These are phyloP conservation scores for Lepilemur septentrionalis DNA, from an alignment of 2,797 vertebrate genomes.

Conservation along the genomic window DNA sequence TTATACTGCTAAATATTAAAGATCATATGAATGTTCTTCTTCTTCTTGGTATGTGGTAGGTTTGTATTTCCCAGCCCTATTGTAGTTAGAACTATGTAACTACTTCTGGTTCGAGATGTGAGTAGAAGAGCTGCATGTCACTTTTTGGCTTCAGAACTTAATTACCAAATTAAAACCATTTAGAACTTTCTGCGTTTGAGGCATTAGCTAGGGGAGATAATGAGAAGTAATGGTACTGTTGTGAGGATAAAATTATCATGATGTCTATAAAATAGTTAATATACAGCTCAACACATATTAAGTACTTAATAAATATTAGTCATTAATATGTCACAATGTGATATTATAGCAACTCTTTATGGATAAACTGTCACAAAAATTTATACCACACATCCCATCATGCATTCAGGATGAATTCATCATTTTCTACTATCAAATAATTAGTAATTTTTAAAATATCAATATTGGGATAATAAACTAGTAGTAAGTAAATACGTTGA, in stretches of 20 bases:
- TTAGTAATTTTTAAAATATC: neutral
- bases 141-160: neutral
- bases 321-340: neutral
- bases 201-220: neutral
- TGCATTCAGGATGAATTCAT: neutral
- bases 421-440: neutral
- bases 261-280: neutral
- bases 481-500: neutral
- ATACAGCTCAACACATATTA: neutral
- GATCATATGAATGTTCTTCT: neutral
- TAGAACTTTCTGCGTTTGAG: neutral
- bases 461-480: neutral
- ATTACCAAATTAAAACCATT: neutral
- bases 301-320: neutral
- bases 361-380: neutral
- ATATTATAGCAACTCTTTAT: neutral
- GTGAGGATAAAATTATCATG: neutral
- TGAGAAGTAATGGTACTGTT: neutral
- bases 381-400: neutral
- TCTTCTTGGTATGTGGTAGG: neutral
- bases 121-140: neutral
- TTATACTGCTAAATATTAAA: neutral
- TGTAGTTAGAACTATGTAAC: neutral
- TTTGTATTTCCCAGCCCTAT: neutral
- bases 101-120: neutral